Percentiles rank a stretch among this genome's conserved stretches.
Evolutionary conservation across 1,140 invertebrate species (phyloP).

Genomic region (Microvelia longipes): DNA sequence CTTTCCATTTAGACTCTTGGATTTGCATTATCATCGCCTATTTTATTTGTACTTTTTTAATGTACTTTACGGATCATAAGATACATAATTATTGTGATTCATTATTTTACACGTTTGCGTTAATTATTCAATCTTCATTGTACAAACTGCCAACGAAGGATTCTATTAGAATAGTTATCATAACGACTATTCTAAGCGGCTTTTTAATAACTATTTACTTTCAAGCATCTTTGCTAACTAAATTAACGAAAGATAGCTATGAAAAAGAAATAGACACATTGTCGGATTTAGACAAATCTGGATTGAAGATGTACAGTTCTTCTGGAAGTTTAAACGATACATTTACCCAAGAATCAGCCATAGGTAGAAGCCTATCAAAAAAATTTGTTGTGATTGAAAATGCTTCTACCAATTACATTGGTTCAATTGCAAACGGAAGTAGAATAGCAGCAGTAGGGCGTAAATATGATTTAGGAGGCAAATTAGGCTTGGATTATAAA

Average conservation of each 20-base stretch:
- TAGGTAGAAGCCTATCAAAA: neutral
- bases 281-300: neutral
- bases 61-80: neutral
- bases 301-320: neutral
- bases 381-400: neutral
- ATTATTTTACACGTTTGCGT: neutral
- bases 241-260: neutral
- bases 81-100: neutral
- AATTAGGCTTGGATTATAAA: neutral
- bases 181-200: neutral
- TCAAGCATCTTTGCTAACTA: neutral
- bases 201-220: neutral
- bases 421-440: neutral
- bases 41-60: neutral
- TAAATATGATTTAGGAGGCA: neutral
- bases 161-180: neutral
- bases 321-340: neutral
- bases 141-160: neutral
- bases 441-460: neutral
- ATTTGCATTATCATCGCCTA: neutral
- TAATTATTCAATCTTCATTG: neutral
- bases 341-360: neutral
- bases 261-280: neutral
- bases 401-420: neutral
- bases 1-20: neutral